Base-by-base conservation (phyloP, 2,888 invertebrate species). In the Punctoribates punctum region DNA sequence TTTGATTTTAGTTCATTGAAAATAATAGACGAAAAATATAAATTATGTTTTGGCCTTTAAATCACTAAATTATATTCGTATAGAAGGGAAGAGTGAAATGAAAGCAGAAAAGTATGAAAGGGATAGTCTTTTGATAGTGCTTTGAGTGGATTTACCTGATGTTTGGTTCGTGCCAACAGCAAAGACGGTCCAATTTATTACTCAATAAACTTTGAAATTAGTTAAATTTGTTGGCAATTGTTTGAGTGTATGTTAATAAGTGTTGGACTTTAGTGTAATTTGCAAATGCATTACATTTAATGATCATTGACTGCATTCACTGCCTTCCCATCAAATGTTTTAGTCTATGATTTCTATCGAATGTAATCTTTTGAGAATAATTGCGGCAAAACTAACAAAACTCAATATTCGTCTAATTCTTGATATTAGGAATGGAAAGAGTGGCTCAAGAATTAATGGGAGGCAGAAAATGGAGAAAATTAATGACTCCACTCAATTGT, bases 391-490 rank as follows among this genome's bases (percentile, higher is more conserved):
- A 67, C n/a, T 48, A 34, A 34, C 34, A 42, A 25, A 54, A 73
- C 17, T 46, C 23, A 72, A 25, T 75, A 48, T 75, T 42, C 11
- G 20, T 75, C 51, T 62, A 57, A 57, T n/a, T 57, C 70, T 67
- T 67, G 34, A 34, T 73, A 75, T 27, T 54, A 81, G 81, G 81
- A 75, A 79, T 81, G 77, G 81, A 81, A 77, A 78, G 81, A 54
- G 78, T 81, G 46, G 81, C 81, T 27, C 80, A 81, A 78, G 81
- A 81, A 76, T 72, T 81, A 46, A 79, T 81, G 78, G 81, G 81
- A 76, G 75, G 77, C 75, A 77, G 79, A 76, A 79, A 78, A 77
- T 81, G 81, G 81, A 79, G 77, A 75, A 79, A 79, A 73, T 74
- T 81, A 72, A 77, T 75, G 54, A 75, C 78, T 73, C 79, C 80